Base-by-base conservation (phyloP, 2,797 vertebrate species). In the Scolopax bukidnonensis region DNA sequence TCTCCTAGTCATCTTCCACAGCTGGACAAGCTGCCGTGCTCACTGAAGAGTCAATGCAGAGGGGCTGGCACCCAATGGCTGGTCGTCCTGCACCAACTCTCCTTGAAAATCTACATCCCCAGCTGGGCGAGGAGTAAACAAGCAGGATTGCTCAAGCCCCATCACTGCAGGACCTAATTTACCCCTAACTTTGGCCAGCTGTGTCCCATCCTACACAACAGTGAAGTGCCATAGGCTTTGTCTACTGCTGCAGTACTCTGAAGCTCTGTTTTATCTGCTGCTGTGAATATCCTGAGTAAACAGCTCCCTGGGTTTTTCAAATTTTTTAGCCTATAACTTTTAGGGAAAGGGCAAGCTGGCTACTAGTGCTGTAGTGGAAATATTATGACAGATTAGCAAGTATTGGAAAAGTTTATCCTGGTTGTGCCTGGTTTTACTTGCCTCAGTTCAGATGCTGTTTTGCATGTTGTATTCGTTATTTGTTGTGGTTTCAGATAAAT, bases 51-150 rank as follows among this genome's bases (percentile, higher is more conserved):
- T 43, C 54, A 24, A 4, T 16, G 48, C 15, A 53, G 75, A 47
- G 36, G 48, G 28, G 15, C 36, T 33, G 12, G 40, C 21, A 8
- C 9, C 18, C 28, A 21, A 6, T 50, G 48, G 14, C 36, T 67
- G n/a, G 41, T 56, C 1, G 1, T 9, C 28, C 59, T 50, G 76
- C 32, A n/a, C 19, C 12, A 8, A 1, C 38, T 43, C 21, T n/a
- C 25, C 60, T 69, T 21, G 40, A 43, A 33, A 23, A 41, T 43
- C 24, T 32, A 36, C 38, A 11, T 59, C 28, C 40, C 8, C 68
- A 70, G 50, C 67, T 53, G 50, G 41, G 43, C 1, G 1, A 75
- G 65, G 40, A 24, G 38, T 27, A 12, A 68, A 20, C 16, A 19
- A 27, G 32, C 9, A 27, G 32, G 24, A 12, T 38, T 33, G 13